Base-by-base conservation (phyloP, 1,140 invertebrate genomes). In the Rhynchophorus ferrugineus region DNA sequence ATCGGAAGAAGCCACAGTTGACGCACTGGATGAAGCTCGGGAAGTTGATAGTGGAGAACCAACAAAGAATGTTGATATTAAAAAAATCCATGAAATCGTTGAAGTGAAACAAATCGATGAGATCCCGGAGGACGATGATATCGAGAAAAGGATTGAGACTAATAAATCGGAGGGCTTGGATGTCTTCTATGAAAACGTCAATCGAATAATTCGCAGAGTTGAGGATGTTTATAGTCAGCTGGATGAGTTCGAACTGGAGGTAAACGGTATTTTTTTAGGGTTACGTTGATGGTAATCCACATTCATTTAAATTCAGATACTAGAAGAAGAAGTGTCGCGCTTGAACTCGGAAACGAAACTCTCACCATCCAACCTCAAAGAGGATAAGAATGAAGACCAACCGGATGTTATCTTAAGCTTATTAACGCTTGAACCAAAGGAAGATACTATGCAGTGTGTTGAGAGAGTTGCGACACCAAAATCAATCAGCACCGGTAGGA, bases 221-320 rank as follows among this genome's bases (percentile, higher is more conserved):
- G 57, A 59, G 29, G 22, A 35, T 17, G 54, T 59, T n/a, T 59
- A 59, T 34, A 53, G 14, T n/a, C 53, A 55, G 21, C 29, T 59
- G 7, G 57, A 59, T 9, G 48, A 59, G 21, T 46, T 53, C 29
- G 50, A 53, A 29, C 35, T 38, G 29, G 48, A 39, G 16, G 46
- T 49, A 36, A 47, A 14, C 21, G 36, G 13, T n/a, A n/a, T n/a
- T n/a, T 8, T 39, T 11, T 18, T 2, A 16, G 21, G 13, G 8
- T 43, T 43, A 1, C 17, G 22, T 43, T 18, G 22, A 22, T 20
- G 18, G 41, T 2, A 1, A n/a, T 8, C 8, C 8, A 8, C 8
- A 39, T 1, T 16, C n/a, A n/a, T n/a, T n/a, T n/a, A n/a, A n/a
- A n/a, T n/a, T n/a, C n/a, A n/a, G n/a, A n/a, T n/a, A n/a, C n/a